Evolutionary conservation across 2,113 vertebrate species (phyloP), one percentile per base, ranked within the genome.

Genomic region (Lamprologus callipterus): DNA sequence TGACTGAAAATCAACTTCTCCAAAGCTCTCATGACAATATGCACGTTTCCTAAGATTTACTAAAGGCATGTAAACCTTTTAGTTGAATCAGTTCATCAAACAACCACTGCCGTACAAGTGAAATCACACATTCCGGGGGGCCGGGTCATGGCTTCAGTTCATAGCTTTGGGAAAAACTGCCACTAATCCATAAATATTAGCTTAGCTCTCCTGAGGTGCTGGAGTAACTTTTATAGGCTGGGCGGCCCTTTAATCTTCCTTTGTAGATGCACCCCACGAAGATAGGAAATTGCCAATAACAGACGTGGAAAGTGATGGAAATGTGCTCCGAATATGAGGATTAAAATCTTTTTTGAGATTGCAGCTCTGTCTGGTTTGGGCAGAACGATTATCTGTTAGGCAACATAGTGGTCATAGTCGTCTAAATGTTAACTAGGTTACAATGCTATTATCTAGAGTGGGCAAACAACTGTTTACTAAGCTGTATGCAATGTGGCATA

Each of bases 211-310:
- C 89, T 33, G 60, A 37, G 83, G 85, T 83, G 9, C 17, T 40
- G 55, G 85, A 86, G 90, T 85, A 91, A 85, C 49, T 89, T 35
- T 21, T 28, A 65, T 8, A 33, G n/a, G 53, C 40, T 17, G 21
- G 26, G 57, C 73, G 58, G 31, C 53, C 55, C 83, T 89, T 92
- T 84, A 80, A 85, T 92, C 87, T 7, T 49, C 26, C 83, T 88
- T 26, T 70, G 57, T 31, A 82, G 28, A 42, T 78, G 83, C 63
- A 16, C 89, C 86, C 86, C 12, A 33, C 83, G 7, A 80, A 85
- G 85, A 80, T 88, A 42, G 60, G 28, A 83, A 70, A 87, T 86
- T n/a, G 17, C 57, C 86, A 53, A 78, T 55, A 79, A 86, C 42
- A 11, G 53, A 79, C 14, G 45, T 60, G 65, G 84, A 80, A 87